These are phyloP conservation scores for Chironomus riparius DNA, from an alignment of 2,888 invertebrate species.

Conservation along the genomic window DNA sequence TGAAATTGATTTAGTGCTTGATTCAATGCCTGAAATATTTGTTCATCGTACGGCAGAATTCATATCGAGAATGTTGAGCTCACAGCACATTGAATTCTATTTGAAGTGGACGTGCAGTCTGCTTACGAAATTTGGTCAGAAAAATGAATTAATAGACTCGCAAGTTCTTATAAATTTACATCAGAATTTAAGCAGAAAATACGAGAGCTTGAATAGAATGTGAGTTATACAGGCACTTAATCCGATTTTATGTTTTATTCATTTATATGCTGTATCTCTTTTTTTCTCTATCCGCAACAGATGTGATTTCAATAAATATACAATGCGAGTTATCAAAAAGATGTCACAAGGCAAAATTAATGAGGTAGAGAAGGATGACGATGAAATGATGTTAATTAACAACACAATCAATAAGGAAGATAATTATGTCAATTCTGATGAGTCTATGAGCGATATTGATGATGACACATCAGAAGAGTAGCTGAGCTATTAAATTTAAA, in stretches of 20 bases:
- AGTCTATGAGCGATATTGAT: neutral
- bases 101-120: conserved; percentile 67
- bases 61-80: conserved; percentile 63
- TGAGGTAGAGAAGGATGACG: conserved; percentile 34
- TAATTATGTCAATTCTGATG: neutral
- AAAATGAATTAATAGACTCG: conserved; percentile 50
- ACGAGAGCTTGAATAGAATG: conserved; percentile 76
- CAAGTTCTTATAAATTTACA: conserved; percentile 62
- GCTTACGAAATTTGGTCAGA: conserved; percentile 56
- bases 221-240: conserved; percentile 42
- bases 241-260: neutral
- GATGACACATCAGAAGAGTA: conserved; percentile 22
- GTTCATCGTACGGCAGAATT: conserved; percentile 63
- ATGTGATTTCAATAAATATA: conserved; percentile 84
- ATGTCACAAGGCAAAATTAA: conserved; percentile 38
- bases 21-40: conserved; percentile 62
- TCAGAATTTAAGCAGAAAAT: conserved; percentile 67
- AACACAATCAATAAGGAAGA: conserved; percentile 20
- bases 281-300: conserved; percentile 47
- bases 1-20: conserved; percentile 63
- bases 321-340: conserved; percentile 57
- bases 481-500: neutral
- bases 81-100: conserved; percentile 80
- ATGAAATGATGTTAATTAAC: conserved; percentile 34
- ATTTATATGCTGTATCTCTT: conserved; percentile 28